A percentile compares a stretch with the other conserved stretches of the same genome.
Conservation (phyloP, 2,888 invertebrate species). For the Hypolimnas misippus region DNA sequence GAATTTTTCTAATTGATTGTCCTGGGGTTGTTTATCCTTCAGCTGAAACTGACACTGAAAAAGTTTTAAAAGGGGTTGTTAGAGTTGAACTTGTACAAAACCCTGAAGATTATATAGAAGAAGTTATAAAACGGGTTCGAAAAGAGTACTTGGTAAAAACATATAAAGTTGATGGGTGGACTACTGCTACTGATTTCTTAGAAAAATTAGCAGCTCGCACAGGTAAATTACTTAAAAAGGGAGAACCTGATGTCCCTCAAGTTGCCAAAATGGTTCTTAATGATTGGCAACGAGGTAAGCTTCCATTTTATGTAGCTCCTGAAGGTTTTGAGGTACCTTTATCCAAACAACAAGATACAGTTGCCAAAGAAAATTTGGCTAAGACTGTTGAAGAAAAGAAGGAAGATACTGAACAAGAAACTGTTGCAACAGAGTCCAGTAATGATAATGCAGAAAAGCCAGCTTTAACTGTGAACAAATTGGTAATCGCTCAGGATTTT, state of each 20-base stretch:
- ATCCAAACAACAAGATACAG: conserved; percentile 63
- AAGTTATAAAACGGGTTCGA: conserved; percentile 93
- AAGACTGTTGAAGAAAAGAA: conserved; percentile 49
- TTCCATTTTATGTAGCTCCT: conserved; percentile 97
- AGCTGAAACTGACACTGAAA: conserved; percentile 96
- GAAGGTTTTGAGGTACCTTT: conserved; percentile 90
- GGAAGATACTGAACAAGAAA: conserved; percentile 58
- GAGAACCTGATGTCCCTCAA: conserved; percentile 96
- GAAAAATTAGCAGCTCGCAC: conserved; percentile 93
- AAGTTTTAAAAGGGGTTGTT: conserved; percentile 98
- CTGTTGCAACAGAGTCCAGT: conserved; percentile 53
- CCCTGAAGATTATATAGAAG: conserved; percentile 97
- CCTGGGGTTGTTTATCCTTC: conserved; percentile 99
- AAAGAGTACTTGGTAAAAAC: conserved; percentile 95
- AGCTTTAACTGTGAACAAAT: conserved; percentile 67
- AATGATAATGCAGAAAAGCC: conserved; percentile 57
- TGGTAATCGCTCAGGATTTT: conserved; percentile 90
- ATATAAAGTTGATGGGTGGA: conserved; percentile 94
- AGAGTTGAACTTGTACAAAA: conserved; percentile 96
- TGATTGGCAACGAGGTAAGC: conserved; percentile 99
- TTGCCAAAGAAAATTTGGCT: conserved; percentile 48
- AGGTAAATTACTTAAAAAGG: conserved; percentile 97
- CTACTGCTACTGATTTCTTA: conserved; percentile 92
- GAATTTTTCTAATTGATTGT: conserved; percentile 99
- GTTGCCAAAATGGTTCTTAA: conserved; percentile 98